Conservation (phyloP, 2,113 vertebrate species). For the Rhynchopsitta pachyrhyncha region DNA sequence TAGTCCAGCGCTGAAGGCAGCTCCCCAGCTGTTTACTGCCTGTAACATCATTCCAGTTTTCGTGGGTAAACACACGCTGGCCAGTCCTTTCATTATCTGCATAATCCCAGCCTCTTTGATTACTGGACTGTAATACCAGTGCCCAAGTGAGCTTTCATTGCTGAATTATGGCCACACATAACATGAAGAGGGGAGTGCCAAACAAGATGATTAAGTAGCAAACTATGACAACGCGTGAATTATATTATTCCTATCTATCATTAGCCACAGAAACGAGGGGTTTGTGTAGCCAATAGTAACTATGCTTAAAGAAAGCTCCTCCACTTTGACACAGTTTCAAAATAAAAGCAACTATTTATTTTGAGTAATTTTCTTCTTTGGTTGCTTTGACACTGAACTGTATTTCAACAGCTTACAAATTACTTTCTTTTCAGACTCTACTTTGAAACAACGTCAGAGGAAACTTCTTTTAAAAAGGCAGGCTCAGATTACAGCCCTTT, state of each 20-base stretch:
- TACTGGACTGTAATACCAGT: background rate
- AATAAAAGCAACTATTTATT: constrained; percentile 26
- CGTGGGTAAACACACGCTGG: background rate
- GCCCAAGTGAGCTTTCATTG: background rate
- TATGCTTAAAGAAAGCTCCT: background rate
- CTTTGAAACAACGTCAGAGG: background rate
- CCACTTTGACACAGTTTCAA: background rate
- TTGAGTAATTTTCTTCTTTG: background rate
- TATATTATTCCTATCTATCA: background rate
- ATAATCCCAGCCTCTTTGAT: background rate
- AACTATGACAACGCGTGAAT: constrained; percentile 35
- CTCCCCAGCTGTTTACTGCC: background rate
- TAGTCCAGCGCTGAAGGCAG: background rate
- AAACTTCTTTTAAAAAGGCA: background rate
- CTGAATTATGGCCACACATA: constrained; percentile 3
- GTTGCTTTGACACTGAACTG: background rate
- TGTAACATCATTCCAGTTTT: background rate
- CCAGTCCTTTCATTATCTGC: background rate
- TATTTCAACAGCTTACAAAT: background rate
- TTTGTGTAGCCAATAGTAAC: background rate
- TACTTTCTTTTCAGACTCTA: background rate
- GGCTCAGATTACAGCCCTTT: background rate
- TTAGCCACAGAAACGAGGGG: background rate
- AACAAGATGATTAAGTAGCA: constrained; percentile 45
- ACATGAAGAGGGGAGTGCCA: constrained; percentile 8